These are phyloP conservation scores for Platycheirus rosarum DNA, from an alignment of 2,888 invertebrate genomes.

Conservation along the genomic window DNA sequence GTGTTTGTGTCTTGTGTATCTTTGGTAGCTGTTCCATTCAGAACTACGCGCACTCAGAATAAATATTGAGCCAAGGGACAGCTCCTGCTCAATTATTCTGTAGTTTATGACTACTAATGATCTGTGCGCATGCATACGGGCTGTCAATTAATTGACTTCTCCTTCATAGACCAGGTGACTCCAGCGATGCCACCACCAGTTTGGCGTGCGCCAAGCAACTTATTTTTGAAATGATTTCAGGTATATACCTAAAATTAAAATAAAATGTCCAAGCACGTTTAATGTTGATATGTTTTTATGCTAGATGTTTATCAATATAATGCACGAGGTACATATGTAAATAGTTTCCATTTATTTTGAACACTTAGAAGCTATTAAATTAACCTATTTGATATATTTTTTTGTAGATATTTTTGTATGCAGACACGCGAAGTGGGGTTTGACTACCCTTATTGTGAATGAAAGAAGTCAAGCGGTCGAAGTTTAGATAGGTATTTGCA, in stretches of 20 bases:
- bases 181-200: constrained; percentile 40
- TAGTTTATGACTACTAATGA: constrained; percentile 73
- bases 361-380: no score
- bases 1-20: constrained; percentile 13
- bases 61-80: constrained; percentile 68
- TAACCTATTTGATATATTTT: no score
- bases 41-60: constrained; percentile 49
- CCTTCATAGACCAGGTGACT: constrained; percentile 73
- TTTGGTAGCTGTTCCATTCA: not conserved
- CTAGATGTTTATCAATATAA: not conserved
- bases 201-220: constrained; percentile 67
- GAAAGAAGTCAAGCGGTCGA: no score
- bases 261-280: constrained; percentile 65
- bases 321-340: not conserved
- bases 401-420: no score
- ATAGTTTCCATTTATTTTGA: not conserved
- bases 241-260: constrained; percentile 1
- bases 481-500: no score
- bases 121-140: constrained; percentile 72
- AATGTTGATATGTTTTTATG: no score
- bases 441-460: no score
- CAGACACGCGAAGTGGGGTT: no score
- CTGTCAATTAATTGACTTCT: constrained; percentile 73
- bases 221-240: constrained; percentile 8
- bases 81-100: constrained; percentile 71